Percentiles rank a stretch among this genome's conserved stretches.
phyloP scores from a whole-genome alignment of 2,888 invertebrate species.

The Coenonympha arcania region DNA sequence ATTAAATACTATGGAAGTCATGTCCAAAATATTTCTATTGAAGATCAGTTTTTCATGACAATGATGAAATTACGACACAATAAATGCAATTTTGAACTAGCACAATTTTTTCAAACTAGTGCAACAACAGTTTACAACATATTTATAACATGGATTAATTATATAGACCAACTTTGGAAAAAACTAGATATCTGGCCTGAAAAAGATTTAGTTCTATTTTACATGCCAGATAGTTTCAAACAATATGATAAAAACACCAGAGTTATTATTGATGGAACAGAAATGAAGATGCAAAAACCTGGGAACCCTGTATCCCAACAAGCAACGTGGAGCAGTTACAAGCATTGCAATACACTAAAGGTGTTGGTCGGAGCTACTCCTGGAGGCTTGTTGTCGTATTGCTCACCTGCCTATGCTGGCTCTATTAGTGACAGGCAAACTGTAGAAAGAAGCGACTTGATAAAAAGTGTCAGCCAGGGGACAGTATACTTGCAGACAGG shows the following conservation, averaged over 20 bases:
- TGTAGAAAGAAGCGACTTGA: not conserved
- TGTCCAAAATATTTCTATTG: no score
- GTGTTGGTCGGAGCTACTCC: not conserved
- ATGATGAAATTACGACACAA: no score
- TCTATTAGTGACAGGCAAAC: not conserved
- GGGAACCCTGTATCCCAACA: not conserved
- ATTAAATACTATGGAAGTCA: no score
- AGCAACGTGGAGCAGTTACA: not conserved
- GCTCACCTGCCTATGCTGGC: not conserved
- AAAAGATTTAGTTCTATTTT: not conserved
- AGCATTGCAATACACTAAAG: not conserved
- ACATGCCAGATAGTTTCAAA: not conserved
- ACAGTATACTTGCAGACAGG: not conserved
- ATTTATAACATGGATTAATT: not conserved
- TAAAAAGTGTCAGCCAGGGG: no score
- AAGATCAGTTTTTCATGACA: no score
- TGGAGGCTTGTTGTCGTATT: not conserved
- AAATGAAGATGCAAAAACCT: not conserved
- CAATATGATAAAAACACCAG: not conserved
- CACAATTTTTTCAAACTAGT: no score
- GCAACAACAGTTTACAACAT: not conserved
- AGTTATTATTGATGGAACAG: not conserved
- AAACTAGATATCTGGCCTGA: not conserved
- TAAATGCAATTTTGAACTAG: no score
- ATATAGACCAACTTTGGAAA: not conserved